These are phyloP conservation scores for Reticulitermes speratus DNA, from an alignment of 1,140 invertebrate genomes.

Conservation along the genomic window DNA sequence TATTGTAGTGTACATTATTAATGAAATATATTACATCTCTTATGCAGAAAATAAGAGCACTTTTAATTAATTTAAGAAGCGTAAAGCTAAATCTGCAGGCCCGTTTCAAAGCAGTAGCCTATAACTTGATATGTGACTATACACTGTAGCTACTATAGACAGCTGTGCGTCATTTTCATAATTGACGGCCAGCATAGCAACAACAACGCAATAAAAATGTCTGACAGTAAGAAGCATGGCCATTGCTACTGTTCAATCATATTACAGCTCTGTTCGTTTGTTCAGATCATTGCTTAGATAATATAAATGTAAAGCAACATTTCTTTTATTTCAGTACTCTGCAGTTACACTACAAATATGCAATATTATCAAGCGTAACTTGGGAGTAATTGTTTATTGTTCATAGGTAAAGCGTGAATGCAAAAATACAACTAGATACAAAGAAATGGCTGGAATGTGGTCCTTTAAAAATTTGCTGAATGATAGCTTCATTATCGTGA, in stretches of 20 bases:
- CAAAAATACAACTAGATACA: neutral
- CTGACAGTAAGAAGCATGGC: neutral
- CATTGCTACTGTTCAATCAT: neutral
- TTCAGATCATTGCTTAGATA: neutral
- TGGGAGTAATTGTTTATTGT: neutral
- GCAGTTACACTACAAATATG: neutral
- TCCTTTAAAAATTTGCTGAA: neutral
- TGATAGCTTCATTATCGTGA: neutral
- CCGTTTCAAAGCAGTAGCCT: neutral
- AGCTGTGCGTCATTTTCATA: neutral
- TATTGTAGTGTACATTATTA: too few species aligned
- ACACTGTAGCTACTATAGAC: neutral
- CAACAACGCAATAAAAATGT: slow-evolving; percentile 3
- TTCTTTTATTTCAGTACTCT: neutral
- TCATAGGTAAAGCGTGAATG: neutral
- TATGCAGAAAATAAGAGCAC: neutral
- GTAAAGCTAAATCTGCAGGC: neutral
- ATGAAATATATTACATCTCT: neutral
- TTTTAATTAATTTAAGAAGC: neutral
- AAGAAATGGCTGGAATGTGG: neutral
- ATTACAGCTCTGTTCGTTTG: neutral
- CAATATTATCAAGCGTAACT: neutral
- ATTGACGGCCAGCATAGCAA: neutral
- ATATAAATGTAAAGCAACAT: neutral
- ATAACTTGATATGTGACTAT: neutral